phyloP scores from a whole-genome alignment of 2,113 vertebrate genomes.

The Myxocyprinus asiaticus region DNA sequence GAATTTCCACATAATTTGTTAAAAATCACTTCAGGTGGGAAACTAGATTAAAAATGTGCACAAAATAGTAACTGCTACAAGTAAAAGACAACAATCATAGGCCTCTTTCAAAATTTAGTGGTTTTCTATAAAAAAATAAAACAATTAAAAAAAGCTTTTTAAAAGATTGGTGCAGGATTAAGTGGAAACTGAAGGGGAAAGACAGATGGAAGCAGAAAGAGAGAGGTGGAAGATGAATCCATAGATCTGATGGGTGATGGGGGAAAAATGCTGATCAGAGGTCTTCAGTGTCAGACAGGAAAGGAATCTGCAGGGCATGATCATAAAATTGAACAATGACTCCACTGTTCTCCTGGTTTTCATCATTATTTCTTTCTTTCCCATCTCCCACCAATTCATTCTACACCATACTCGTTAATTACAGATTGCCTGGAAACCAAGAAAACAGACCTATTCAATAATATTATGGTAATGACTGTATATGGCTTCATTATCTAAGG shows the following conservation, averaged over 20 bases:
- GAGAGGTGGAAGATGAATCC: constrained; percentile 14
- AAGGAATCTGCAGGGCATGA: not conserved
- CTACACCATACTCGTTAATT: constrained; percentile 7
- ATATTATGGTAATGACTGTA: constrained; percentile 14
- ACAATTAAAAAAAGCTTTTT: not conserved
- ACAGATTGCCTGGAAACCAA: constrained; percentile 3
- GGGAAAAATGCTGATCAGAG: not conserved
- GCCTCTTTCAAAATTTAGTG: not conserved
- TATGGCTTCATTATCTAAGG: not conserved
- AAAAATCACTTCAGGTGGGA: not conserved
- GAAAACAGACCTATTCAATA: not conserved
- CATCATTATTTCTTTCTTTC: not conserved
- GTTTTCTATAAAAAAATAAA: not conserved
- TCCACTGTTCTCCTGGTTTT: not conserved
- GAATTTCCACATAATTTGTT: not conserved
- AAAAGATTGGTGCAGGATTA: constrained; percentile 26
- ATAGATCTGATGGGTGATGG: constrained; percentile 28
- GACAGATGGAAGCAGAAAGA: not conserved
- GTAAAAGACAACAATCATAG: not conserved
- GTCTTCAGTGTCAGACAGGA: constrained; percentile 5
- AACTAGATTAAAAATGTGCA: not conserved
- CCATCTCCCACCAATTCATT: not conserved
- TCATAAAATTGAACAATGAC: constrained; percentile 13
- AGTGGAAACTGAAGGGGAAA: not conserved
- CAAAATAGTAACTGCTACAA: not conserved